Percentiles rank a stretch among this genome's conserved stretches.
These are phyloP conservation scores for Anastrepha obliqua DNA, from an alignment of 1,140 invertebrate species.

Conservation along the genomic window DNA sequence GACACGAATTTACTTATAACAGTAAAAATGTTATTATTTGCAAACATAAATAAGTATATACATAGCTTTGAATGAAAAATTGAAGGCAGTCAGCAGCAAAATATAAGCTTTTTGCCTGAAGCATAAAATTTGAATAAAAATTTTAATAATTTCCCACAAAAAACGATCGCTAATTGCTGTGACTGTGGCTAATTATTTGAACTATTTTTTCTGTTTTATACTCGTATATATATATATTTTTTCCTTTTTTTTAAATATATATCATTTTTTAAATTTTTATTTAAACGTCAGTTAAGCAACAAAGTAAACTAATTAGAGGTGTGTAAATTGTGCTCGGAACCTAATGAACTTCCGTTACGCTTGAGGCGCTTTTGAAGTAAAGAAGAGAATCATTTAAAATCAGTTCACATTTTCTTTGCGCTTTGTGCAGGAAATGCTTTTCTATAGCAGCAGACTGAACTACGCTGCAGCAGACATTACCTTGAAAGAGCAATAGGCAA, in stretches of 20 bases:
- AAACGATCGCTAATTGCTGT: neutral
- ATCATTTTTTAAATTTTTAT: neutral
- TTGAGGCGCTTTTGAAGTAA: neutral
- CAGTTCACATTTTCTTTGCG: neutral
- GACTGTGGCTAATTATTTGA: neutral
- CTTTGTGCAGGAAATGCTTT: neutral
- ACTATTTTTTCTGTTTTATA: neutral
- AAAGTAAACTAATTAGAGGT: constrained; percentile 17
- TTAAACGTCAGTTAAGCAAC: neutral
- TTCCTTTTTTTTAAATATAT: neutral
- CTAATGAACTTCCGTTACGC: constrained; percentile 18
- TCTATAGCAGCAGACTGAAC: neutral
- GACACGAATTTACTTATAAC: too few species aligned
- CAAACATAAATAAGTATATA: too few species aligned
- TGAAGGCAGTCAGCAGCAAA: too few species aligned
- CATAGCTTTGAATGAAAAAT: too few species aligned
- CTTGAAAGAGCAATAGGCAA: neutral
- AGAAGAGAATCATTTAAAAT: neutral
- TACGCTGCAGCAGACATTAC: neutral
- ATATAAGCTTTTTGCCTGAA: neutral
- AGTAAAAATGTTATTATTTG: too few species aligned
- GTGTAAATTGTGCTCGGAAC: neutral
- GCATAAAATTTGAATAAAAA: neutral
- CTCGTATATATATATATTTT: neutral
- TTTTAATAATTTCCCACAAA: neutral